phyloP scores from a whole-genome alignment of 2,797 vertebrate genomes.

The Sarcophilus harrisii region DNA sequence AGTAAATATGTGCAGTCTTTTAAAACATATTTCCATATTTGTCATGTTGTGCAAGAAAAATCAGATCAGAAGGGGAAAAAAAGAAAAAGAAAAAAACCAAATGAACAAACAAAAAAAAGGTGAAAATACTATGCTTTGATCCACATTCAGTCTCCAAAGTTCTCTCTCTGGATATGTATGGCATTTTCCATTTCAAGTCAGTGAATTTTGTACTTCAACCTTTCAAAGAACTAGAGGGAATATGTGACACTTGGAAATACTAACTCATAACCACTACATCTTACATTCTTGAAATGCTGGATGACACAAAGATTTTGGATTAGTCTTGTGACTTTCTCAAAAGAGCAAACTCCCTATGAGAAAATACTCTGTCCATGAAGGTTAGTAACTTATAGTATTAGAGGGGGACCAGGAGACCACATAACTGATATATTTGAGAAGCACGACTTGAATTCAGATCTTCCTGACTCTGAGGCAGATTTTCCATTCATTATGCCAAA shows the following conservation, averaged over 20 bases:
- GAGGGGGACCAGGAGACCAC: neutral
- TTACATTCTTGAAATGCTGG: neutral
- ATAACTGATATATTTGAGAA: neutral
- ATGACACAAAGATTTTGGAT: neutral
- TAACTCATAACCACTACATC: neutral
- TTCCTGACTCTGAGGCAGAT: neutral
- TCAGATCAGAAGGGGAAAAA: no score
- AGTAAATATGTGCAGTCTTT: no score
- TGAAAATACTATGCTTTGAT: no score
- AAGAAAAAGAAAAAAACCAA: no score
- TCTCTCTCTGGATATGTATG: no score
- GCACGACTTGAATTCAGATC: neutral
- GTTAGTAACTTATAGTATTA: neutral
- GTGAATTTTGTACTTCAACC: neutral
- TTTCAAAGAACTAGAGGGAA: neutral
- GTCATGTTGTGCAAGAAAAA: no score
- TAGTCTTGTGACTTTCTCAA: neutral
- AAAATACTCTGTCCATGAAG: neutral
- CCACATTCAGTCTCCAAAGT: no score
- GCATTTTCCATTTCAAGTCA: neutral
- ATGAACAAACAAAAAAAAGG: no score
- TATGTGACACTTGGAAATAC: neutral
- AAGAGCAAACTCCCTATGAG: neutral
- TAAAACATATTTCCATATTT: no score
- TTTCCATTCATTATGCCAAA: neutral